Conservation (phyloP, 2,113 vertebrate genomes). For the Eudyptes chrysolophus region DNA sequence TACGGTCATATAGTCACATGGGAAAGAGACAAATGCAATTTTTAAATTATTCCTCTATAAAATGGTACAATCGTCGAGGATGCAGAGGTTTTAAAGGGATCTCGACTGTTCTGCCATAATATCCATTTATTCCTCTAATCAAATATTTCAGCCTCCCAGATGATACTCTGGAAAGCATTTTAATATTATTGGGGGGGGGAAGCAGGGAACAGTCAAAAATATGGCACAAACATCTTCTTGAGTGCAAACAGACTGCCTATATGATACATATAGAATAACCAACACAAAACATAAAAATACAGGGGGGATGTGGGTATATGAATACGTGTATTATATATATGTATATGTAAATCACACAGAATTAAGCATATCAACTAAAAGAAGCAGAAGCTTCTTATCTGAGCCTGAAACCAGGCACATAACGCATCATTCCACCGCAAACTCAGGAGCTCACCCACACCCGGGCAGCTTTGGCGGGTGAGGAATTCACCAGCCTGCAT, state of each 20-base stretch:
- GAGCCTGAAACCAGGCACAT: not conserved
- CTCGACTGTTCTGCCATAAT: not conserved
- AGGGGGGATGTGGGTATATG: not conserved
- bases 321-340: not conserved
- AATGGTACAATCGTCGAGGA: fast-evolving
- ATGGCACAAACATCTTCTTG: not conserved
- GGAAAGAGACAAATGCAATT: not conserved
- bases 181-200: not conserved
- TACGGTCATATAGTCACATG: fast-evolving
- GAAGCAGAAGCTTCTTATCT: not conserved
- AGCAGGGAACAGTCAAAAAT: not conserved
- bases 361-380: not conserved
- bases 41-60: not conserved
- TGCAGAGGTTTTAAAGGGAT: not conserved
- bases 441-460: not conserved
- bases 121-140: not conserved
- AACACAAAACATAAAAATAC: not conserved
- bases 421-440: not conserved
- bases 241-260: not conserved
- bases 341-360: not conserved
- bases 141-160: not conserved
- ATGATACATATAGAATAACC: not conserved
- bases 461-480: not conserved
- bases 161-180: not conserved
- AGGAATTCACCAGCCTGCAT: not conserved